Conservation (phyloP, 2,888 invertebrate genomes). For the Standfussiana lucernea region DNA sequence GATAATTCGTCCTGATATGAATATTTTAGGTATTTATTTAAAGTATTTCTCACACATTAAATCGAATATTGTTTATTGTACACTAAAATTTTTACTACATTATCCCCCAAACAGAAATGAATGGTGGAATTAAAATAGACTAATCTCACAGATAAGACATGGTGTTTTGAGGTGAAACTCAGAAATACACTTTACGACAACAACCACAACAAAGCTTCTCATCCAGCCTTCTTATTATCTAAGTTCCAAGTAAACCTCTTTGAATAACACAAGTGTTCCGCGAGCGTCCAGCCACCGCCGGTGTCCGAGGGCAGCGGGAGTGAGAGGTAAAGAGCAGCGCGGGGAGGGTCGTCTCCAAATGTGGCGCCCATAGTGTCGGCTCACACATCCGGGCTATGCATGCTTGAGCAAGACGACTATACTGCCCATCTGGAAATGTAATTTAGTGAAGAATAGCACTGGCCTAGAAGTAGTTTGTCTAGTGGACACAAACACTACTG, state of each 20-base stretch:
- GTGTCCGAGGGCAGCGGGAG: slow-evolving; percentile 11
- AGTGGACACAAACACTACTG: background rate
- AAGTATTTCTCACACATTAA: background rate
- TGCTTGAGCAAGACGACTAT: slow-evolving; percentile 3
- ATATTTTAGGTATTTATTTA: background rate
- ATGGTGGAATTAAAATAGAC: background rate
- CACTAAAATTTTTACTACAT: background rate
- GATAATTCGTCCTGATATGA: background rate
- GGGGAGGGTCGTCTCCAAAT: slow-evolving; percentile 16
- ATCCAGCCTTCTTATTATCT: slow-evolving; percentile 20
- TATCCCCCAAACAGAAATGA: background rate
- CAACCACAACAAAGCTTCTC: background rate
- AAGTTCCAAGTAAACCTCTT: slow-evolving; percentile 38
- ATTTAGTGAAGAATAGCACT: background rate
- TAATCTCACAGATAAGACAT: background rate
- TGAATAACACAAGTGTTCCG: slow-evolving; percentile 50
- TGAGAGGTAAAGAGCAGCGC: background rate
- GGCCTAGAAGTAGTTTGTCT: background rate
- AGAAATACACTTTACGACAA: background rate
- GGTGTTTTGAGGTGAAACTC: background rate
- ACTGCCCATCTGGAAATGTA: background rate
- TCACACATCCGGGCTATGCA: slow-evolving; percentile 15
- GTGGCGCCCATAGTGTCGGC: background rate
- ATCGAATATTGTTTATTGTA: background rate
- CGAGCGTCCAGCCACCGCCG: slow-evolving; percentile 6